Evolutionary conservation across 2,797 vertebrate genomes (phyloP), one percentile per base, ranked within the genome.

Genomic region (Lithobates pipiens): DNA sequence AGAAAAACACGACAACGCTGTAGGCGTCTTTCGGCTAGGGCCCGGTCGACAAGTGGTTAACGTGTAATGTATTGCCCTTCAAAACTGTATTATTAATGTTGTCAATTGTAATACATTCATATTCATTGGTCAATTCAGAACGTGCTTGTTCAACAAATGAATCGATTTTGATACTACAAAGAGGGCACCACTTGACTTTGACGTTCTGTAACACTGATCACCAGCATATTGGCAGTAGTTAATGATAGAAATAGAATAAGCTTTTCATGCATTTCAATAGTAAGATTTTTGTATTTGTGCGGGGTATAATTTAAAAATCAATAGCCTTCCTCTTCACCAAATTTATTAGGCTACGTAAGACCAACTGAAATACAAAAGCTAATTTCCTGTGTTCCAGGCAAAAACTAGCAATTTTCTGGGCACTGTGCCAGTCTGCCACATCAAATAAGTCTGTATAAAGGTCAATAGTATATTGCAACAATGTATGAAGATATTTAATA

Each of bases 371-470:
- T 7, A 44, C 34, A 65, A 77, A 79, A 69, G 21, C 44, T n/a
- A 54, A 82, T 82, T 65, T 74, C 54, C 36, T 65, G 73, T 74
- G 11, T 74, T 82, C 18, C 10, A 73, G 50, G 68, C 69, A 13
- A 61, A 61, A 61, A 61, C 25, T 21, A 46, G 27, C 27, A 21
- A 82, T 74, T 34, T 46, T 61, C 80, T 82, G 70, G 80, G 80
- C 80, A 74, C 21, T 27, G 39, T 67, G 57, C 80, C 80, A 74
- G 57, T 16, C n/a, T 65, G 80, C 54, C 50, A 82, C 34, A 82
- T 82, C 36, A 25, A 82, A 82, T 82, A 82, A 74, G 16, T 82
- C 34, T 74, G 25, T 82, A 74, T 46, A 82, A 82, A 82, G 80
- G 71, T 74, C 80, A 82, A 63, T 65, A 25, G 46, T 75, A 74